Percentiles rank a stretch among this genome's conserved stretches.
Conservation (phyloP, 2,888 invertebrate species). For the Amaurobius ferox region DNA sequence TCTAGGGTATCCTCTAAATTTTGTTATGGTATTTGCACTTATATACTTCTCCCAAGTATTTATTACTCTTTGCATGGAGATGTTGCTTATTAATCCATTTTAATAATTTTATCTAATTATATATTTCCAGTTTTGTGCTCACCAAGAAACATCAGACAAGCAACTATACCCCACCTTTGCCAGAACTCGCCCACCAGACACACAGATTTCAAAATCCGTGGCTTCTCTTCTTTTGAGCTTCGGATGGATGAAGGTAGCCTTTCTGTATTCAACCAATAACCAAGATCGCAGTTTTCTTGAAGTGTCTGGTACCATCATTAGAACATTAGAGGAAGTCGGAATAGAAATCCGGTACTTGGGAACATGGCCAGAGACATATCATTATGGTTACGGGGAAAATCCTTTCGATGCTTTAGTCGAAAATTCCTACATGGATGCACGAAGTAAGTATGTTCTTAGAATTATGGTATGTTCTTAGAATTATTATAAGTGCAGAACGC, state of each 20-base stretch:
- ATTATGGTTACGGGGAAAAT: conserved; percentile 89
- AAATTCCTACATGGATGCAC: conserved; percentile 88
- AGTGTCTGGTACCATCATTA: conserved; percentile 85
- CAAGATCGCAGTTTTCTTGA: conserved; percentile 85
- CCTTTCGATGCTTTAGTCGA: conserved; percentile 90
- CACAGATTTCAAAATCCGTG: conserved; percentile 94
- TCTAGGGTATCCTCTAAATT: too few species aligned
- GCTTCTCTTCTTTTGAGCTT: conserved; percentile 89
- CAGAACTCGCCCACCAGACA: conserved; percentile 92
- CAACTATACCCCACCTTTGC: conserved; percentile 92
- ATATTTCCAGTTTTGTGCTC: conserved; percentile 89
- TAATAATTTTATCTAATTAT: too few species aligned
- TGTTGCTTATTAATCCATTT: too few species aligned
- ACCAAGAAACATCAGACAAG: conserved; percentile 92
- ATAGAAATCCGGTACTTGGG: conserved; percentile 83
- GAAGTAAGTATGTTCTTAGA: conserved; percentile 93
- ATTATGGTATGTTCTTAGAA: too few species aligned
- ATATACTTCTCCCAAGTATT: too few species aligned
- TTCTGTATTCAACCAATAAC: conserved; percentile 89
- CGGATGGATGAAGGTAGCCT: conserved; percentile 92
- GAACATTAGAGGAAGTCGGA: conserved; percentile 84
- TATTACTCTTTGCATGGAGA: too few species aligned
- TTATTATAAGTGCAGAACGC: too few species aligned
- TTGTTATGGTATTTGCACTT: too few species aligned
- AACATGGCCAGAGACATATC: conserved; percentile 85